Conservation (phyloP, 2,113 vertebrate genomes). For the Colius striatus region DNA sequence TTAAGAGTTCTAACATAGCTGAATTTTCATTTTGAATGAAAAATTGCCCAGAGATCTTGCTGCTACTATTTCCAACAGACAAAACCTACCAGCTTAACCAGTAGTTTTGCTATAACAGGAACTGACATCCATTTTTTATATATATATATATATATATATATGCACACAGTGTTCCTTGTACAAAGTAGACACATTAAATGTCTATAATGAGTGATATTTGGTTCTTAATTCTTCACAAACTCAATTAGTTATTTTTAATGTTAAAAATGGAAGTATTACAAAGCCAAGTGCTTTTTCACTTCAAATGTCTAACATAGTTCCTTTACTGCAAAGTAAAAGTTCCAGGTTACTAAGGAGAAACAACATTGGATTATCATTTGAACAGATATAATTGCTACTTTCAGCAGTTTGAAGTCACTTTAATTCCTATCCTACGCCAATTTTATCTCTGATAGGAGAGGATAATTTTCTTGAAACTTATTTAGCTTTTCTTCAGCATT, state of each 20-base stretch:
- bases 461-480: constrained; percentile 26
- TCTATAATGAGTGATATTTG: background rate
- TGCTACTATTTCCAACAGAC: background rate
- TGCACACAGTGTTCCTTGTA: background rate
- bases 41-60: background rate
- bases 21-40: background rate
- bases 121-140: background rate
- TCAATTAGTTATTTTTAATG: constrained; percentile 4
- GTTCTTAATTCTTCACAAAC: background rate
- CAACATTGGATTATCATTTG: constrained; percentile 28
- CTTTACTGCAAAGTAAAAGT: constrained; percentile 1
- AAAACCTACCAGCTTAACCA: background rate
- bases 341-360: background rate
- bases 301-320: background rate
- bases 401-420: constrained; percentile 21
- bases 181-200: background rate
- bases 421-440: background rate
- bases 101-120: background rate
- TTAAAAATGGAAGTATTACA: background rate
- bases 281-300: background rate
- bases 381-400: constrained; percentile 42
- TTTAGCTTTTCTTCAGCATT: constrained; percentile 13
- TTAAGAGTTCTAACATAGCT: background rate
- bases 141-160: background rate
- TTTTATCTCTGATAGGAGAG: constrained; percentile 16